Evolutionary conservation across 2,797 vertebrate genomes (phyloP), one percentile per base, ranked within the genome.

Genomic region (Premnoplex brunnescens): DNA sequence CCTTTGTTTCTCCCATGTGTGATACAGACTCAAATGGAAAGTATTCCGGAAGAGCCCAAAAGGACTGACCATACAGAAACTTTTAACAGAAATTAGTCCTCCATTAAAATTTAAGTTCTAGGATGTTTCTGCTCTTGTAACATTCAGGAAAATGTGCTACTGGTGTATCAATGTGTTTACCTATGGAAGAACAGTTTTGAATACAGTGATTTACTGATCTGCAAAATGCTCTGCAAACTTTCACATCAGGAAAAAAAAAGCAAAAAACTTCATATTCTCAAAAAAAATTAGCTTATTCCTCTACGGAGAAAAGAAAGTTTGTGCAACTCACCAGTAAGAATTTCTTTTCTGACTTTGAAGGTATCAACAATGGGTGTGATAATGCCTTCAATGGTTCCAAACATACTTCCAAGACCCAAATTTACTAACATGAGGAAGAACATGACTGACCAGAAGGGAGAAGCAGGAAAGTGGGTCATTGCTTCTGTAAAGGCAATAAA

Each of bases 401-500:
- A 99, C 99, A 99, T 99, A 97, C 99, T 99, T 90, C 99, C 99
- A 44, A 99, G 98, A 34, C 99, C 99, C 56, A 99, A 93, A 96
- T 99, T 99, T 39, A 99, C 98, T 96, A 99, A 94, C 99, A 99
- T 99, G 91, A 99, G 99, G 97, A 99, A 99, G 96, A 99, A 99
- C 99, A 99, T 99, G 84, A 99, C 99, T 9, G 99, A 99, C 99
- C 99, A 99, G 98, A 99, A 99, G 5, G 99, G 99, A 22, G 99
- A 99, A 28, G 98, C 99, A 15, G 99, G 99, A 92, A 99, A 99
- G 95, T 99, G 99, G 8, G 99, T 99, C 99, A 99, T 99, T 32
- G 99, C 99, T 98, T 99, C 99, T 2, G 99, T 99, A 97, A 99
- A 99, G 96, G 99, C 99, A 60, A 99, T 99, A 95, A 99, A 99